phyloP scores from a whole-genome alignment of 2,797 vertebrate genomes.

The Yasuhikotakia modesta region DNA sequence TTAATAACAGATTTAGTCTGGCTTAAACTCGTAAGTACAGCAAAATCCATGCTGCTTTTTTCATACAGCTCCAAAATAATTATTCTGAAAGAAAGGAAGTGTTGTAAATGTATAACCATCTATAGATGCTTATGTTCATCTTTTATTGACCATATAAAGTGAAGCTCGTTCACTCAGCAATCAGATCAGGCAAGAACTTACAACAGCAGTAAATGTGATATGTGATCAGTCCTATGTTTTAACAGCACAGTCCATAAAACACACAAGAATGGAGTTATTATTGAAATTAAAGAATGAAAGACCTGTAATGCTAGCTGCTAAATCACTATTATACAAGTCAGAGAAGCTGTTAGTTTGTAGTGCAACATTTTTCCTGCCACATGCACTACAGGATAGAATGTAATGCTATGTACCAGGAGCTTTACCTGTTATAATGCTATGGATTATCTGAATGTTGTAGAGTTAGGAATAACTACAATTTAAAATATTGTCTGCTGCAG shows the following conservation, averaged over 20 bases:
- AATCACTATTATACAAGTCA: not conserved
- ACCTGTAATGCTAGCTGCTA: not conserved
- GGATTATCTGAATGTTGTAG: too few species aligned
- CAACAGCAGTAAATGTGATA: constrained; percentile 19
- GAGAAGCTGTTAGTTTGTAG: not conserved
- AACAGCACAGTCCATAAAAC: constrained; percentile 14
- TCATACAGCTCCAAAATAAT: not conserved
- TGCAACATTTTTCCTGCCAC: not conserved
- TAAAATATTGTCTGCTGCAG: too few species aligned
- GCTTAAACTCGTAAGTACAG: constrained; percentile 2
- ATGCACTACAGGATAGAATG: not conserved
- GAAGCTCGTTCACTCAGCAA: not conserved
- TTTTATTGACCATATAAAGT: not conserved
- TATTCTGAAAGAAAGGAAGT: too few species aligned
- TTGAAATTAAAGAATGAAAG: not conserved
- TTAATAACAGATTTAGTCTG: not conserved
- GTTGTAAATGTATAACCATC: not conserved
- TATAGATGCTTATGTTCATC: not conserved
- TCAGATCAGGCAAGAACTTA: not conserved
- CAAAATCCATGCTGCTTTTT: not conserved
- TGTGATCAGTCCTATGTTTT: constrained; percentile 19
- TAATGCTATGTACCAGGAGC: not conserved
- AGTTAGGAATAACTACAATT: too few species aligned
- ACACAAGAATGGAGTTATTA: constrained; percentile 14
- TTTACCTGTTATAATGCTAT: not conserved